Base-by-base conservation (phyloP, 2,113 vertebrate genomes). In the Colossoma macropomum region DNA sequence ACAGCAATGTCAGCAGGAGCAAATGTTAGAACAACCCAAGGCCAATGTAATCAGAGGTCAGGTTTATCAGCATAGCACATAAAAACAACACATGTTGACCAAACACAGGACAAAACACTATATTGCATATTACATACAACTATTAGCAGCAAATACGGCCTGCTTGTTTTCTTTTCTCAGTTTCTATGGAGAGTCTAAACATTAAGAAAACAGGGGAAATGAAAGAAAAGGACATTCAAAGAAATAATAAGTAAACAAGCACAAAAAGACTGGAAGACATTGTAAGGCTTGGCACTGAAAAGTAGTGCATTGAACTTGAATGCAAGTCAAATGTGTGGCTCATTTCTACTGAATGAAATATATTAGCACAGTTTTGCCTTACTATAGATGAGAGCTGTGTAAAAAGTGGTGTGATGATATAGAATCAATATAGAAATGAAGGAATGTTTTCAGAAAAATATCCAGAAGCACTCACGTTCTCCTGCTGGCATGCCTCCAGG, bases 381-480 rank as follows among this genome's bases (percentile, higher is more conserved):
- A 13, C 48, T 5, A 4, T 50, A 4, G 48, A 1, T 56, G 3
- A 56, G 7, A 56, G 19, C 54, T 2, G 11, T 21, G 16, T 56
- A 56, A 56, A 9, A 56, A 1, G 54, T 21, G 19, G 23, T 52
- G 50, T n/a, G 15, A 59, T 59, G 21, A 23, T 59, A 23, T n/a
- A 59, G 6, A 21, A n/a, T 7, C 13, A 21, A 56, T 56, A 56
- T 17, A 7, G 2, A 56, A 3, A 52, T 19, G 9, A 0, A 52
- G 13, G 17, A 72, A n/a, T n/a, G n/a, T n/a, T n/a, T n/a, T n/a
- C n/a, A n/a, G n/a, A n/a, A n/a, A n/a, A n/a, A n/a, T n/a, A 60
- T 12, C 12, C 17, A 25, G 5, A 45, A 56, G 32, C 25, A 88
- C 92, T 93, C 87, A 94, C 93, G 0, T 76, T 92, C 16, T 91